These are phyloP conservation scores for Ahaetulla prasina DNA, from an alignment of 2,113 vertebrate species.

Conservation along the genomic window DNA sequence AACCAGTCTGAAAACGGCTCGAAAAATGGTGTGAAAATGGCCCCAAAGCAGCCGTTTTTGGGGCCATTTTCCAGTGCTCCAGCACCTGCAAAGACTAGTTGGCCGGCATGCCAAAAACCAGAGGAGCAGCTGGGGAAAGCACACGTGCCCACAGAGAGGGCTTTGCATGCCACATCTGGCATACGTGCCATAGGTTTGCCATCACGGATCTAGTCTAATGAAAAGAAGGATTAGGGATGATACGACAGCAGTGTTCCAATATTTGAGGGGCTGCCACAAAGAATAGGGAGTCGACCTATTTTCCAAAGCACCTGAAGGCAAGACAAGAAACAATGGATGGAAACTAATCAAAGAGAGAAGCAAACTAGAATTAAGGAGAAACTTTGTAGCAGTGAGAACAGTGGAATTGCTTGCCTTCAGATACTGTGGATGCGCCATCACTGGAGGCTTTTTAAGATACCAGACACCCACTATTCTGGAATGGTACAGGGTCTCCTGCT, in stretches of 20 bases:
- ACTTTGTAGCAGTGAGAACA: not conserved
- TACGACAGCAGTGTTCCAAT: not conserved
- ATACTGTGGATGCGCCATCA: not conserved
- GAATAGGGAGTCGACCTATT: not conserved
- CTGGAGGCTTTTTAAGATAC: not conserved
- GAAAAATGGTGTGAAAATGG: no score
- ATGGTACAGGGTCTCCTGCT: not conserved
- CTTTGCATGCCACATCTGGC: no score
- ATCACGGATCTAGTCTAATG: no score
- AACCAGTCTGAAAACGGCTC: no score
- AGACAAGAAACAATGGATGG: not conserved
- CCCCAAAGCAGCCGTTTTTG: no score
- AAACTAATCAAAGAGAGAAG: not conserved
- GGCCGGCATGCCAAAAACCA: no score
- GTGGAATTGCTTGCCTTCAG: not conserved
- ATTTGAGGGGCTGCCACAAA: not conserved
- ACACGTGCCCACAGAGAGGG: no score
- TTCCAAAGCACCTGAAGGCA: not conserved
- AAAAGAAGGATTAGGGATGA: not conserved
- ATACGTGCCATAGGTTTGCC: no score
- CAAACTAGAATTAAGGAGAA: not conserved
- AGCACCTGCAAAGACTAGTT: no score
- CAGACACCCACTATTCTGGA: not conserved
- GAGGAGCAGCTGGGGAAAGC: no score
- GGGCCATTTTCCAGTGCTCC: no score